Base-by-base conservation (phyloP, 2,888 invertebrate species). In the Idaea aversata region DNA sequence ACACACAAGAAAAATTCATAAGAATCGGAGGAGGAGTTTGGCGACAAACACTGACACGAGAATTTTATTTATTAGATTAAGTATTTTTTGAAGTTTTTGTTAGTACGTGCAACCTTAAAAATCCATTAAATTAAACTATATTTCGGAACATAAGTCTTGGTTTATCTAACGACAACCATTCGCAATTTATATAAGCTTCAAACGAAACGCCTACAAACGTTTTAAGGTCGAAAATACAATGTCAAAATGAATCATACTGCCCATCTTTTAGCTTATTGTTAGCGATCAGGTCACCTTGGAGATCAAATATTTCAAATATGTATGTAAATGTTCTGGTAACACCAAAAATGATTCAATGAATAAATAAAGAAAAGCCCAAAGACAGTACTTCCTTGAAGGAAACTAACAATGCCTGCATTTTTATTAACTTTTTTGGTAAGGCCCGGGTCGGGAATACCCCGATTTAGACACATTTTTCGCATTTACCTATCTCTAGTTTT, bases 211-310 rank as follows among this genome's bases (percentile, higher is more conserved):
- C 84, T 76, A 85, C 84, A 71, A 68, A 71, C 68, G 70, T 70
- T 59, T 70, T 74, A 73, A 76, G 76, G 77, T 80, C 74, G 73
- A 72, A 70, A 77, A 73, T 74, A 76, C 83, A 84, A 84, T 82
- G 80, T 76, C 81, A 80, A 80, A 83, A 71, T 77, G 75, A 78
- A 79, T 75, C 76, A 69, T 73, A 70, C 72, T 70, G 74, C 69
- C 77, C 73, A 71, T 72, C 65, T 69, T 73, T 71, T 73, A 69
- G 66, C 61, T 71, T 64, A 66, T 69, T 68, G 70, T 70, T 66
- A 65, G 59, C 59, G 67, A 63, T 61, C 65, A 62, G 68, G 60
- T 65, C 66, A 70, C 70, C 70, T 73, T 73, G 66, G 60, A 65
- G 65, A 62, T 62, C 66, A 62, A 67, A 65, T 67, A 67, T 63